These are phyloP conservation scores for Lepus oiostolus DNA, from an alignment of 2,797 vertebrate genomes.

Conservation along the genomic window DNA sequence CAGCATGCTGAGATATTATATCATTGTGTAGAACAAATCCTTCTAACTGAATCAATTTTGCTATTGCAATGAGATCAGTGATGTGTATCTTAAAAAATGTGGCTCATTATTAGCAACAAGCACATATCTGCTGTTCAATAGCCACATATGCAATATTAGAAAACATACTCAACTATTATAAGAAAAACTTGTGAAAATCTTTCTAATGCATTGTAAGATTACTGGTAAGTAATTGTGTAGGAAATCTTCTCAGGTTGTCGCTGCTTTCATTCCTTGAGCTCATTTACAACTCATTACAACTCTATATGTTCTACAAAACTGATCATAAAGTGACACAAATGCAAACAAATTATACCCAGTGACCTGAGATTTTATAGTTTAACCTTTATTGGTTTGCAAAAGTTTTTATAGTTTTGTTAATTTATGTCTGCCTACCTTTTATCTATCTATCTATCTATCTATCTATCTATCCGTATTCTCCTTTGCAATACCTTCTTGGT, in stretches of 20 bases:
- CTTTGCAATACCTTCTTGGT: neutral
- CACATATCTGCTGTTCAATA: no score
- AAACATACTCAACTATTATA: neutral
- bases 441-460: no score
- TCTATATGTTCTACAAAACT: neutral
- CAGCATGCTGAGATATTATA: neutral
- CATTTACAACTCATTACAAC: neutral
- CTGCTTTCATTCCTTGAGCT: neutral
- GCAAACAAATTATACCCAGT: neutral
- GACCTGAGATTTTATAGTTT: neutral
- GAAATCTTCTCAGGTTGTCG: no score
- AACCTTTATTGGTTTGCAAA: neutral
- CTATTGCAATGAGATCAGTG: neutral
- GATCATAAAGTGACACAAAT: neutral
- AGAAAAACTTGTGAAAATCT: neutral
- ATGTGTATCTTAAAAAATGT: neutral
- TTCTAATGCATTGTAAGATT: neutral
- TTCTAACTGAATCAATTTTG: neutral
- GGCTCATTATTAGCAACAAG: neutral
- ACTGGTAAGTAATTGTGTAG: neutral
- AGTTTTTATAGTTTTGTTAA: neutral
- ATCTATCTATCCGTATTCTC: neutral
- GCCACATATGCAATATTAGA: neutral
- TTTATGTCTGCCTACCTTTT: no score
- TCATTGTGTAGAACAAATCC: neutral